Percentiles rank a stretch among this genome's conserved stretches.
Evolutionary conservation across 2,113 vertebrate species (phyloP).

Genomic region (Platysternon megacephalum): DNA sequence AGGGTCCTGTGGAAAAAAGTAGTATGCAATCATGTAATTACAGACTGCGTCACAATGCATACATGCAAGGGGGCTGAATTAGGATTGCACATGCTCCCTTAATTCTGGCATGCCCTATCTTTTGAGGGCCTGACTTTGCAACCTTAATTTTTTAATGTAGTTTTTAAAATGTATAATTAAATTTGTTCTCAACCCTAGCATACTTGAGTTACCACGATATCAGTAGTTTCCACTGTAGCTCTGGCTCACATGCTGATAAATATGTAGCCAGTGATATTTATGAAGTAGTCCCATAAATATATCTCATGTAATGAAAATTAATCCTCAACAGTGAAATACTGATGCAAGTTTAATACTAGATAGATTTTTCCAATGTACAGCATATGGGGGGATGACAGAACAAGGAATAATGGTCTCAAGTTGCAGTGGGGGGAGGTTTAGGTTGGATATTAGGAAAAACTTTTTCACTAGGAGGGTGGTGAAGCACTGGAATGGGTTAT

Average conservation of each 20-base stretch:
- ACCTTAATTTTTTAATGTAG: background rate
- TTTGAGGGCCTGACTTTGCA: background rate
- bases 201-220: background rate
- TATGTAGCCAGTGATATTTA: background rate
- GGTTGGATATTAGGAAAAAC: no score
- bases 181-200: background rate
- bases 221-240: background rate
- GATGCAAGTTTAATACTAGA: background rate
- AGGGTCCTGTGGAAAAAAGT: background rate
- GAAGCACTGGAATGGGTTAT: no score
- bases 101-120: background rate
- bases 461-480: no score
- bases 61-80: background rate
- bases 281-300: background rate
- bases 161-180: background rate
- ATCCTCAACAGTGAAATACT: background rate
- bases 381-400: background rate
- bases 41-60: background rate
- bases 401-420: no score
- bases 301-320: background rate
- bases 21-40: background rate
- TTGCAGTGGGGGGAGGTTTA: no score
- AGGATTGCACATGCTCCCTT: background rate
- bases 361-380: background rate
- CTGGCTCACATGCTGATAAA: background rate